phyloP scores from a whole-genome alignment of 64 coral and sea anemone species.

The Dendrophyllia cribrosa region DNA sequence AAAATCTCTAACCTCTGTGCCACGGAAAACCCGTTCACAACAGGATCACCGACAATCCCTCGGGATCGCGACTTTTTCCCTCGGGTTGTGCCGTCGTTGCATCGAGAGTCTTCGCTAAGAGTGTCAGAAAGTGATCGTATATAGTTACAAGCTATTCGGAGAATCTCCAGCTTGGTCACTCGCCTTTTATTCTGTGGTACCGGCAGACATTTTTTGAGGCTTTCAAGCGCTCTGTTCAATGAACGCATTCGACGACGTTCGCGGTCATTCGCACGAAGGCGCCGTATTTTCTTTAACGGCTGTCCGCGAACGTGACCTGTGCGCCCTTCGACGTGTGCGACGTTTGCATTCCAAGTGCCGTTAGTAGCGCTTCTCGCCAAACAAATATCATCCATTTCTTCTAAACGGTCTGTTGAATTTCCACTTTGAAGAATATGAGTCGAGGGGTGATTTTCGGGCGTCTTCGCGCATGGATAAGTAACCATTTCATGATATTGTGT shows the following conservation, averaged over 20 bases:
- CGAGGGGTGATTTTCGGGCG: neutral
- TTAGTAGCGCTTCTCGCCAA: conserved; percentile 20
- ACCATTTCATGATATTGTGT: neutral
- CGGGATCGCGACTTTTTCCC: conserved; percentile 65
- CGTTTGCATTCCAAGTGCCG: conserved; percentile 46
- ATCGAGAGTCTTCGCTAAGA: conserved; percentile 72
- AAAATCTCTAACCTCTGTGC: conserved; percentile 96
- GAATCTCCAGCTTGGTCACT: conserved; percentile 96
- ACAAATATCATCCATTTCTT: conserved; percentile 35
- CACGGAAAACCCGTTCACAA: conserved; percentile 96
- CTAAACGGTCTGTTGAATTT: neutral
- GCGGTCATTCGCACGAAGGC: conserved; percentile 97
- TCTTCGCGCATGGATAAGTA: neutral
- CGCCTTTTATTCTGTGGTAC: conserved; percentile 93
- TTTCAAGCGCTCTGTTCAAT: conserved; percentile 90
- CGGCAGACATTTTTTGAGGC: conserved; percentile 95
- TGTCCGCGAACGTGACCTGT: conserved; percentile 56
- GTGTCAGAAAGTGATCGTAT: conserved; percentile 93
- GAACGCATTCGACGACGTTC: conserved; percentile 94
- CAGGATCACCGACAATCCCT: conserved; percentile 50
- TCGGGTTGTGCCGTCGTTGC: conserved; percentile 22
- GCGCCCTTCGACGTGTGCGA: conserved; percentile 4
- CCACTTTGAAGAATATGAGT: conserved; percentile 4
- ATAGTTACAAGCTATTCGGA: conserved; percentile 97
- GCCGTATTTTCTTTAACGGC: conserved; percentile 94